Evolutionary conservation across 2,888 invertebrate species (phyloP).

Genomic region (Rapana venosa): DNA sequence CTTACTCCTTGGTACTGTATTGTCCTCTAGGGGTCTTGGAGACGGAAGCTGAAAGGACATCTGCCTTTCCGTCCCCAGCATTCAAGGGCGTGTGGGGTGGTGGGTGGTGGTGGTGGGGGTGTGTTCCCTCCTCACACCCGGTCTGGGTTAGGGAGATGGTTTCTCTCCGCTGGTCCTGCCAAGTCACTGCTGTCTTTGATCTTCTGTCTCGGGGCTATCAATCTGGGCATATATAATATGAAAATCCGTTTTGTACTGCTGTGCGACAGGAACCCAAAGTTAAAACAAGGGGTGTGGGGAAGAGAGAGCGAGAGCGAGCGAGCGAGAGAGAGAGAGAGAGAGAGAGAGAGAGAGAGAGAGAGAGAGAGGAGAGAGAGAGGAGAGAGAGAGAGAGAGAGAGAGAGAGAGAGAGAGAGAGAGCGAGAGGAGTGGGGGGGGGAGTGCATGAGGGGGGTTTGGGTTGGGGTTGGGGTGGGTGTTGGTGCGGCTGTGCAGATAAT

Average conservation of each 20-base stretch:
- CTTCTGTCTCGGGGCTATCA: background rate
- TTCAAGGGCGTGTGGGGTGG: background rate
- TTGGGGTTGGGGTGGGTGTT: too few species aligned
- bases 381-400: too few species aligned
- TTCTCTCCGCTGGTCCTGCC: background rate
- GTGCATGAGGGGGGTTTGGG: too few species aligned
- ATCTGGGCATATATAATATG: constrained; percentile 12
- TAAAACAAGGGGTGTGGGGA: background rate
- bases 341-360: background rate
- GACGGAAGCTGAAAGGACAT: constrained; percentile 25
- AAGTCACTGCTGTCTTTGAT: background rate
- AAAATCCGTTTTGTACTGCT: background rate
- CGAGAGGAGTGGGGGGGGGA: too few species aligned
- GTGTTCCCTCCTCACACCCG: background rate
- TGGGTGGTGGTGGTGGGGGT: background rate
- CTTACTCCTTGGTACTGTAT: background rate
- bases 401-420: too few species aligned
- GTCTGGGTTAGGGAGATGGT: background rate
- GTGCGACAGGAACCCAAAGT: background rate
- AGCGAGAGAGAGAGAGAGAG: background rate
- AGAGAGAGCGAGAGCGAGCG: too few species aligned
- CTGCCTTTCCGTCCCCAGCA: constrained; percentile 13
- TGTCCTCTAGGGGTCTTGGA: constrained; percentile 24
- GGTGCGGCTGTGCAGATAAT: too few species aligned
- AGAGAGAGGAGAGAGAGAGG: background rate